phyloP scores from a whole-genome alignment of 2,797 vertebrate genomes.

The Microctenopoma steveboyesi region DNA sequence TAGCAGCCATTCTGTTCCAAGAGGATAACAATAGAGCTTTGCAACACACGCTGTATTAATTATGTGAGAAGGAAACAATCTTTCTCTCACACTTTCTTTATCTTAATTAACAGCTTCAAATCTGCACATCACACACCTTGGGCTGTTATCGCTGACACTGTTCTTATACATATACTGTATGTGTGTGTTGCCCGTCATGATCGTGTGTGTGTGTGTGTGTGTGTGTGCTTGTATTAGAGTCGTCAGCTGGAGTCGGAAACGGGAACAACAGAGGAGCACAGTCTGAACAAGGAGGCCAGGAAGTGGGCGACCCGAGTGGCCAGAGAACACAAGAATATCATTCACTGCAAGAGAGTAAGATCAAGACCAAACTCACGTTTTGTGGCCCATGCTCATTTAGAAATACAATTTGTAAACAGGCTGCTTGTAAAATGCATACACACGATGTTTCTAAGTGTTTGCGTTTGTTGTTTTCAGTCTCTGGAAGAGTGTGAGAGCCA shows the following conservation, averaged over 20 bases:
- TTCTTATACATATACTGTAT: constrained; percentile 7
- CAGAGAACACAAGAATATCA: constrained; percentile 95
- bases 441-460: constrained; percentile 24
- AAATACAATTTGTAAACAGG: not conserved
- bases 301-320: constrained; percentile 96
- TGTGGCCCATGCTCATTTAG: not conserved
- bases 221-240: constrained; percentile 82
- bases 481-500: constrained; percentile 93
- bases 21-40: constrained; percentile 47
- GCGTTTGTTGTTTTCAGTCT: constrained; percentile 77
- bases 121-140: constrained; percentile 42
- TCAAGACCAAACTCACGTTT: not conserved
- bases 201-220: constrained; percentile 19
- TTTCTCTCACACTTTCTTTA: constrained; percentile 47
- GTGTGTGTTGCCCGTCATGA: constrained; percentile 26
- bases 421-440: not conserved
- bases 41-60: constrained; percentile 49
- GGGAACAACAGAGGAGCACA: constrained; percentile 97
- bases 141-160: constrained; percentile 6
- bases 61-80: constrained; percentile 51
- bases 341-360: constrained; percentile 92
- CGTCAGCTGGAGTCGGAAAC: constrained; percentile 95
- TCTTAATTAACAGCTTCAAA: constrained; percentile 60
- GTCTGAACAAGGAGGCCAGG: constrained; percentile 97
- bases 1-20: constrained; percentile 36